Percentiles rank a stretch among this genome's conserved stretches.
Evolutionary conservation across 2,797 vertebrate species (phyloP).

Genomic region (Sebastes reedi): DNA sequence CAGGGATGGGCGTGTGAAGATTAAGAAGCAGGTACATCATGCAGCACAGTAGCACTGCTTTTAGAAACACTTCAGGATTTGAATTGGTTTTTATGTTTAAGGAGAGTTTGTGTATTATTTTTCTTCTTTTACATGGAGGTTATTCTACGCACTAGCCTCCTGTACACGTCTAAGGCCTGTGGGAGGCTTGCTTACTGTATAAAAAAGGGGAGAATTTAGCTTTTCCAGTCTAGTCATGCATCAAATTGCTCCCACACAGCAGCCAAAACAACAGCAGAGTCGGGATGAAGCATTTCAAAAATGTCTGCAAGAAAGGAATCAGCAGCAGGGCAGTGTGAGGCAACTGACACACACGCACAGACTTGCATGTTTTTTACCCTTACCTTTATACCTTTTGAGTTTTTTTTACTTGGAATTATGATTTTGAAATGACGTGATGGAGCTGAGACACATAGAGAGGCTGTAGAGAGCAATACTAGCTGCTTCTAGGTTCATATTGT

Average conservation of each 20-base stretch:
- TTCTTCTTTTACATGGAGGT: neutral
- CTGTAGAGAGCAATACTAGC: neutral
- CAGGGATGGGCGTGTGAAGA: constrained; percentile 40
- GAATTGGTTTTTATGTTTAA: neutral
- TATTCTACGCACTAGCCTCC: neutral
- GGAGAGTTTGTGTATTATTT: neutral
- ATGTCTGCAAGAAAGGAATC: constrained; percentile 62
- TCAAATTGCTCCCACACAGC: constrained; percentile 52
- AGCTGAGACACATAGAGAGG: neutral
- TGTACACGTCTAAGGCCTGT: neutral
- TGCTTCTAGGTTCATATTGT: neutral
- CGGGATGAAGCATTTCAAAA: constrained; percentile 69
- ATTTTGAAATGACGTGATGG: neutral
- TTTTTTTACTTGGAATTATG: neutral
- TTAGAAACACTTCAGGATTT: constrained; percentile 3
- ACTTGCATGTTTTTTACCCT: constrained; percentile 35
- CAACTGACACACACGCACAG: constrained; percentile 38
- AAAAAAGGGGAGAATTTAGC: constrained; percentile 39
- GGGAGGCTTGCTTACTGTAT: constrained; percentile 16
- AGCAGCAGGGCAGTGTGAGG: constrained; percentile 24
- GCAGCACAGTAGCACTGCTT: neutral
- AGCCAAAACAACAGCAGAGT: constrained; percentile 65
- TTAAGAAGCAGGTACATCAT: neutral
- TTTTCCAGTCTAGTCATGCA: constrained; percentile 71
- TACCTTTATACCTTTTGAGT: neutral